Percentiles rank a stretch among this genome's conserved stretches.
Evolutionary conservation across 2,888 invertebrate species (phyloP).

Genomic region (Nezara viridula): DNA sequence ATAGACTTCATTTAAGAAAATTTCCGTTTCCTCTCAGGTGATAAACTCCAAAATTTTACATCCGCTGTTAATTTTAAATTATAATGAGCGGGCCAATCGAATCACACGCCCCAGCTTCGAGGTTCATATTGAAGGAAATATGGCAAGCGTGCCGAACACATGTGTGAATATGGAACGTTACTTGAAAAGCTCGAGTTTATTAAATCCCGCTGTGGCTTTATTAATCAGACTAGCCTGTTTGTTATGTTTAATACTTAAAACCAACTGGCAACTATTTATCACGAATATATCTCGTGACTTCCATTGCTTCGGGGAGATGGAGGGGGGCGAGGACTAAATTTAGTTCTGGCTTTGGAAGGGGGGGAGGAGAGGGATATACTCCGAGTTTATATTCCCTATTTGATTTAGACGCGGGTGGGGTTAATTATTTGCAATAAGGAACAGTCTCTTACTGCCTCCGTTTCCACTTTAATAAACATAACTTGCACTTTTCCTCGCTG

Average conservation of each 20-base stretch:
- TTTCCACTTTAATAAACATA: constrained; percentile 38
- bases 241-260: constrained; percentile 57
- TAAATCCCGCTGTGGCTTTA: constrained; percentile 23
- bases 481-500: constrained; percentile 29
- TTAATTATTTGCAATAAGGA: constrained; percentile 56
- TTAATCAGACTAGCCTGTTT: constrained; percentile 49
- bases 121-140: constrained; percentile 21
- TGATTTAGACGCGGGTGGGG: constrained; percentile 50
- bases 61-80: constrained; percentile 14
- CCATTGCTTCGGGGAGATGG: neutral
- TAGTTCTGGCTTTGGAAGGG: neutral
- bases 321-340: neutral
- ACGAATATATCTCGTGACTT: constrained; percentile 48
- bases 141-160: constrained; percentile 34
- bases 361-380: constrained; percentile 15
- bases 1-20: neutral
- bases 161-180: neutral
- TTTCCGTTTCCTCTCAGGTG: neutral
- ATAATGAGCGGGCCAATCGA: neutral
- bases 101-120: neutral
- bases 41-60: neutral
- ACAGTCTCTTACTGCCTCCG: neutral
- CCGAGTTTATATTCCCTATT: constrained; percentile 52
- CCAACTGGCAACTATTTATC: constrained; percentile 56
- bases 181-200: constrained; percentile 31